A percentile compares a stretch with the other conserved stretches of the same genome.
Conservation (phyloP, 2,113 vertebrate species). For the Sorex fumeus region DNA sequence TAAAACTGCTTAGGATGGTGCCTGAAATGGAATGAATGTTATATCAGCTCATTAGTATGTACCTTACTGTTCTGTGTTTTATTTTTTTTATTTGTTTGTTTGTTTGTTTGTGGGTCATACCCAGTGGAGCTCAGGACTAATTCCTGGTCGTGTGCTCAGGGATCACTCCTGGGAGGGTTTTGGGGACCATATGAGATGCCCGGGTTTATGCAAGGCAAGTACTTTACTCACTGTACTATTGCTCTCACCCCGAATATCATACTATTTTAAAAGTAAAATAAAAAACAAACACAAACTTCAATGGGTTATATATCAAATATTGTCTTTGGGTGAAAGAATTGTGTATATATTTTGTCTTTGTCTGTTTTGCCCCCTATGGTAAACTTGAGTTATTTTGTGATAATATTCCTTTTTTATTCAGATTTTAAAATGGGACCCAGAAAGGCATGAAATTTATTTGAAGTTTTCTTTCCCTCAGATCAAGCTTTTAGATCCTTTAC, state of each 20-base stretch:
- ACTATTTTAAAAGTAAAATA: neutral
- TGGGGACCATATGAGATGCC: too few species aligned
- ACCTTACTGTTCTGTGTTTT: conserved; percentile 4
- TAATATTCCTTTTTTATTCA: neutral
- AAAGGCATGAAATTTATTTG: conserved; percentile 28
- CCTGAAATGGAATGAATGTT: neutral
- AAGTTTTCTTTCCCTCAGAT: neutral
- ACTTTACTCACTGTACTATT: too few species aligned
- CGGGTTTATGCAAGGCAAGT: too few species aligned
- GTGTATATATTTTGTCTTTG: neutral
- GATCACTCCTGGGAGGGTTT: too few species aligned
- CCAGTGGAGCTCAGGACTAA: too few species aligned
- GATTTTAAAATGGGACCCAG: neutral
- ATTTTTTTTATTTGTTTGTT: too few species aligned
- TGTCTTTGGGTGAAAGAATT: neutral
- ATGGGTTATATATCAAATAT: neutral
- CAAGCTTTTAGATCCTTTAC: neutral
- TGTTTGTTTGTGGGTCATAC: too few species aligned
- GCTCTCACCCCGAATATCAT: neutral
- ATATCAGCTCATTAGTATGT: neutral
- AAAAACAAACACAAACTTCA: neutral
- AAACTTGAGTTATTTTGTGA: conserved; percentile 19
- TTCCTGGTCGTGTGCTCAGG: too few species aligned
- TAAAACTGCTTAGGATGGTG: conserved; percentile 48
- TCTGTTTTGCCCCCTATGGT: neutral